Conservation (phyloP, 2,113 vertebrate species). For the Halcyon malimbica region DNA sequence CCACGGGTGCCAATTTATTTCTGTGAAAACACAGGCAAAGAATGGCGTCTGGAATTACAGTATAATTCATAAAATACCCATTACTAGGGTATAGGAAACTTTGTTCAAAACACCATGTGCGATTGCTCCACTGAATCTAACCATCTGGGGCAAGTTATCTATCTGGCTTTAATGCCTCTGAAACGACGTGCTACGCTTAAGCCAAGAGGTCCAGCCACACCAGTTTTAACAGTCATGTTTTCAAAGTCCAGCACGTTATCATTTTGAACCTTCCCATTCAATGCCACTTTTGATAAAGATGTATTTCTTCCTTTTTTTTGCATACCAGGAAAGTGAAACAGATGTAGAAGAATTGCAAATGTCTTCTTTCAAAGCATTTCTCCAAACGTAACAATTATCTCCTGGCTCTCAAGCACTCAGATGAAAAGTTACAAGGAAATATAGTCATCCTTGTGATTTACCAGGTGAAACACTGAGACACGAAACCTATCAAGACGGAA, state of each 20-base stretch:
- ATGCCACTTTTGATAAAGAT: neutral
- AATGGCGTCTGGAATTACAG: neutral
- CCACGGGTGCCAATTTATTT: neutral
- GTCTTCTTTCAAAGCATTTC: neutral
- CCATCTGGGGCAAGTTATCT: constrained; percentile 48
- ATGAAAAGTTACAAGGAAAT: neutral
- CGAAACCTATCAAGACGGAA: accelerated
- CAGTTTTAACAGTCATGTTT: constrained; percentile 31
- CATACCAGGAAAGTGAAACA: neutral
- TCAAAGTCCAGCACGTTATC: neutral
- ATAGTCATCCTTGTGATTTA: neutral
- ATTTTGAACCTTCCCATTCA: neutral
- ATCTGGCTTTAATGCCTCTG: constrained; percentile 31
- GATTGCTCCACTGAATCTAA: neutral
- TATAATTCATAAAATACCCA: neutral
- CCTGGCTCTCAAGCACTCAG: neutral
- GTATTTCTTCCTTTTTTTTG: neutral
- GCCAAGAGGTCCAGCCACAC: neutral
- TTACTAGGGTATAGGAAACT: neutral
- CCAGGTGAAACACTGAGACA: neutral
- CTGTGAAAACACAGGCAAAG: neutral
- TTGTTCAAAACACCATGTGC: neutral
- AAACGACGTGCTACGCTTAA: constrained; percentile 20
- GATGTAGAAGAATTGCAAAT: neutral
- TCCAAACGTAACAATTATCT: neutral